Evolutionary conservation across 2,888 invertebrate genomes (phyloP).

Genomic region (Ariolimax columbianus): DNA sequence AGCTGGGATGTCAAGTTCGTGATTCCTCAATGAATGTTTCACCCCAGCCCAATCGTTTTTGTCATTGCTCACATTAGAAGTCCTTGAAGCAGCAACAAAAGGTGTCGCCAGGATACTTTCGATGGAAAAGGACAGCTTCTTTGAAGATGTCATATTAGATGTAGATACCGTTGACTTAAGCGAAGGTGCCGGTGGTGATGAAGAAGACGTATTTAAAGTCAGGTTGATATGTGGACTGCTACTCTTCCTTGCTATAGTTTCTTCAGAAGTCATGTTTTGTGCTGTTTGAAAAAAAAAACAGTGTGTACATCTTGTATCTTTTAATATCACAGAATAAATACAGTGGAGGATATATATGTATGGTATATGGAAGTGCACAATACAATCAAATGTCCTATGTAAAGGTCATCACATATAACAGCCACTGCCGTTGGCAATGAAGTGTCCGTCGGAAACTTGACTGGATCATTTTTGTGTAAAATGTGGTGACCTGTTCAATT

Average conservation of each 20-base stretch:
- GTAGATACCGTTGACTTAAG: neutral
- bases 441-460: no score
- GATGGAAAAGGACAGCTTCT: conserved; percentile 41
- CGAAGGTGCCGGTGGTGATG: neutral
- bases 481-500: no score
- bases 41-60: conserved; percentile 8
- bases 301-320: no score
- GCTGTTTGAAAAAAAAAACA: neutral
- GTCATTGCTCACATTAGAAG: neutral
- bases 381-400: no score
- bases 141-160: neutral
- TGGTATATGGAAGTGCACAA: no score
- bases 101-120: conserved; percentile 44
- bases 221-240: neutral
- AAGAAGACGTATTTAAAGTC: neutral
- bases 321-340: no score
- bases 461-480: no score
- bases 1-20: neutral
- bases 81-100: conserved; percentile 10
- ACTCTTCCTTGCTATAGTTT: neutral
- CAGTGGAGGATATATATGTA: no score
- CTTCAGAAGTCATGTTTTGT: conserved; percentile 35
- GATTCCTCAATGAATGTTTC: neutral
- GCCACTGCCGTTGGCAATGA: no score
- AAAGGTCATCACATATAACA: no score